Evolutionary conservation across 1,140 invertebrate genomes (phyloP).

Genomic region (Drosophila dunni): DNA sequence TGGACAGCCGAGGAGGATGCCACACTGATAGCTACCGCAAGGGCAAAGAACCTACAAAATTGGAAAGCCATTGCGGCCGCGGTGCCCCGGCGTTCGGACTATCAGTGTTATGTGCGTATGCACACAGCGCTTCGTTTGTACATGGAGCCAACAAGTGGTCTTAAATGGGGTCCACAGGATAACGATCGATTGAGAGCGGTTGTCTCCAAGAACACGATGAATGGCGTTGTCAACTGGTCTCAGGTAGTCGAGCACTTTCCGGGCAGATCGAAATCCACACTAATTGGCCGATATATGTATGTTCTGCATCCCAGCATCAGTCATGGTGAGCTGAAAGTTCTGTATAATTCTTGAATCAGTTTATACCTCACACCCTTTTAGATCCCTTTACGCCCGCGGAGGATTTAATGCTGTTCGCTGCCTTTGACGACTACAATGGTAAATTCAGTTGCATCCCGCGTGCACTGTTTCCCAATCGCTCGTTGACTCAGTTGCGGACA

Average conservation of each 20-base stretch:
- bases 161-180: constrained; percentile 87
- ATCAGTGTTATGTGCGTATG: constrained; percentile 89
- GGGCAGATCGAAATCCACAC: constrained; percentile 87
- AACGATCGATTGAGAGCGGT: constrained; percentile 86
- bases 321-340: constrained; percentile 52
- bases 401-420: constrained; percentile 87
- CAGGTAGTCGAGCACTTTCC: constrained; percentile 87
- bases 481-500: constrained; percentile 85
- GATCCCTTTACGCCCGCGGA: constrained; percentile 86
- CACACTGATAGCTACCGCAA: constrained; percentile 85
- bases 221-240: constrained; percentile 88
- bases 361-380: constrained; percentile 27
- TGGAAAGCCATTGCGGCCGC: constrained; percentile 88
- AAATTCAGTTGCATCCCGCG: constrained; percentile 86
- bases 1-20: constrained; percentile 87
- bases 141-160: constrained; percentile 70
- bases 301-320: constrained; percentile 82
- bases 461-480: constrained; percentile 85
- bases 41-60: constrained; percentile 86
- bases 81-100: constrained; percentile 87
- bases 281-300: constrained; percentile 86
- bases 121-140: constrained; percentile 85
- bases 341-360: background rate
- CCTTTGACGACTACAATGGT: constrained; percentile 86
- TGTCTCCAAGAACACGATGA: constrained; percentile 86